phyloP scores from a whole-genome alignment of 2,797 vertebrate genomes.

The Halcyon smyrnensis region DNA sequence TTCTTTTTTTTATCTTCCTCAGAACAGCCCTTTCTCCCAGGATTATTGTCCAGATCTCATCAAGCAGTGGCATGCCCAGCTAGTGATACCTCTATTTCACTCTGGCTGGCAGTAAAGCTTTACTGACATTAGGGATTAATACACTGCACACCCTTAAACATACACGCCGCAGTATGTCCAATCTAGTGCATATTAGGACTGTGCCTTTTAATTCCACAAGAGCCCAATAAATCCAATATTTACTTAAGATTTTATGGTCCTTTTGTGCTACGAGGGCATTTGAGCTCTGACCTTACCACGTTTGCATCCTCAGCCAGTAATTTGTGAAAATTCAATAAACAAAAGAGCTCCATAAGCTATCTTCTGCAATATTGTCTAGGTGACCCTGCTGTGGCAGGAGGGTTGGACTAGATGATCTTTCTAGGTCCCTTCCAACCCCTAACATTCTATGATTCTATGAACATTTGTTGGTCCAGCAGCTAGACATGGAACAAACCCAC shows the following conservation, averaged over 20 bases:
- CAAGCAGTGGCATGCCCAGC: neutral
- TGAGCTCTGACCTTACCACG: neutral
- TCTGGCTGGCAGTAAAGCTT: neutral
- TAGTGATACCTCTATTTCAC: neutral
- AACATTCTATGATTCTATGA: no score
- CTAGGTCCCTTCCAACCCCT: no score
- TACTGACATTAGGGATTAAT: neutral
- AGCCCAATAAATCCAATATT: neutral
- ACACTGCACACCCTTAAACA: neutral
- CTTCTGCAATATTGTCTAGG: neutral
- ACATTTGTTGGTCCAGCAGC: neutral
- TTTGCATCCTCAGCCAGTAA: neutral
- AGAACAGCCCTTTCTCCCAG: neutral
- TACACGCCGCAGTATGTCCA: neutral
- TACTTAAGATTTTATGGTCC: neutral
- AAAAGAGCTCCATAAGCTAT: neutral
- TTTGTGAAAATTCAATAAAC: neutral
- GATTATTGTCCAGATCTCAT: neutral
- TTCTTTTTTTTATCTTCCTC: fast-evolving
- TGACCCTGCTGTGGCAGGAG: no score
- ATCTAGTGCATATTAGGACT: neutral
- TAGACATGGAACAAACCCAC: neutral
- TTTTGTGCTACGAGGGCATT: neutral
- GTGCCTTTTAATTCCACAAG: neutral
- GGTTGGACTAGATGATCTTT: no score